Evolutionary conservation across 2,113 vertebrate genomes (phyloP).

Genomic region (Cynocephalus volans): DNA sequence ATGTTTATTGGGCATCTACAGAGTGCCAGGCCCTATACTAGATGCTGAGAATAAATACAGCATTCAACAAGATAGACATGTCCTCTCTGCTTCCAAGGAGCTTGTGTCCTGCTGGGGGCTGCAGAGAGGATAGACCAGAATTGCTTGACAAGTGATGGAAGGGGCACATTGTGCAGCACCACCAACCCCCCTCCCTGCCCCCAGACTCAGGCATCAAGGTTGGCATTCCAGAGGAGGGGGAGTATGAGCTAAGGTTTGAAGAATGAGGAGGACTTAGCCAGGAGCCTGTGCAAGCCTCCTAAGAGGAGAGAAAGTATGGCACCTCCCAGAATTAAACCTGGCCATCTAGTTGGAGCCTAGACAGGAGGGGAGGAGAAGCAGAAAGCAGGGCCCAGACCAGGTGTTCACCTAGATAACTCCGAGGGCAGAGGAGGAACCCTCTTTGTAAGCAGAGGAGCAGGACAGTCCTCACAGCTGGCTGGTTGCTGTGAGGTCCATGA

Average conservation of each 20-base stretch:
- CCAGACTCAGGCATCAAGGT: not conserved
- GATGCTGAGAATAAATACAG: not conserved
- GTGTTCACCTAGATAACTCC: too few relatives aligned
- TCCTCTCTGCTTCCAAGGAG: not conserved
- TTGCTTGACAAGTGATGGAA: not conserved
- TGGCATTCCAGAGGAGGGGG: not conserved
- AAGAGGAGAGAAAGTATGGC: not conserved
- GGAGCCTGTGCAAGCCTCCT: not conserved
- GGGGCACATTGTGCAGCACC: fast-evolving
- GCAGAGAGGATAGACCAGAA: fast-evolving
- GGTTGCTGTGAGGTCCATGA: not conserved
- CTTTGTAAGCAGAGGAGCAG: fast-evolving
- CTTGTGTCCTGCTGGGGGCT: fast-evolving
- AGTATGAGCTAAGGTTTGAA: not conserved
- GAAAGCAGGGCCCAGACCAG: not conserved
- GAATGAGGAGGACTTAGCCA: not conserved
- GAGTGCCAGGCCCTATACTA: not conserved
- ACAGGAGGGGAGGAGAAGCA: not conserved
- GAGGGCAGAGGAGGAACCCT: fast-evolving
- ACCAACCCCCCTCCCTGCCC: fast-evolving
- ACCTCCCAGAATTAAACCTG: too few relatives aligned
- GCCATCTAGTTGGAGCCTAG: not conserved
- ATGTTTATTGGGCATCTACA: fast-evolving
- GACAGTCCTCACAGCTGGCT: fast-evolving
- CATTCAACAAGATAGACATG: not conserved